Conservation (phyloP, 2,797 vertebrate species). For the Enoplosus armatus region DNA sequence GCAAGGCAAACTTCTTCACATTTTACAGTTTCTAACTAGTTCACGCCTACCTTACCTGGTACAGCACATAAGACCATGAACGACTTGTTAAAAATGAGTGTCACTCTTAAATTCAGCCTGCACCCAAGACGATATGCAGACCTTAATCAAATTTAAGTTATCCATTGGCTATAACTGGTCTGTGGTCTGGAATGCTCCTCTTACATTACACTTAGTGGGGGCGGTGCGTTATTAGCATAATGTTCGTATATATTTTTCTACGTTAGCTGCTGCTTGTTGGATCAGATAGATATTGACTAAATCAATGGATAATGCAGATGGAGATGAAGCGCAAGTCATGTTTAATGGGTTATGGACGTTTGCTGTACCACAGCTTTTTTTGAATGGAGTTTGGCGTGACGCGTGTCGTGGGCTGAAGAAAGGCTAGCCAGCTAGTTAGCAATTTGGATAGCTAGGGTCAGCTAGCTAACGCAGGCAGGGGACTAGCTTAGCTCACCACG, state of each 20-base stretch:
- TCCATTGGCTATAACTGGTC: background rate
- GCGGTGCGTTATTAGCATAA: background rate
- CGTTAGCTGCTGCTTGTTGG: background rate
- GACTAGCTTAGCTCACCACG: conserved; percentile 29
- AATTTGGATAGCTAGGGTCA: conserved; percentile 1
- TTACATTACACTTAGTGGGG: background rate
- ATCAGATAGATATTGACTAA: background rate
- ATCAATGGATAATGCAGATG: fast-evolving
- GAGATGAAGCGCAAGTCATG: background rate
- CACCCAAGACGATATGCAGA: no score
- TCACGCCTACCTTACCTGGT: background rate
- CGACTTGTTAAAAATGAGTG: background rate
- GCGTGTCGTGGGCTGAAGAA: conserved; percentile 52
- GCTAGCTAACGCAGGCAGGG: conserved; percentile 24
- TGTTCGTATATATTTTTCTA: background rate
- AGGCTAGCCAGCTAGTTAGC: conserved; percentile 65
- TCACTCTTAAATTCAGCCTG: background rate
- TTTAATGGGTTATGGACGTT: conserved; percentile 13
- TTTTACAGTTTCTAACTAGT: no score
- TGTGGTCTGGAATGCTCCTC: background rate
- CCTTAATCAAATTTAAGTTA: background rate
- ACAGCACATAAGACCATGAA: background rate
- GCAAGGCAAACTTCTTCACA: background rate
- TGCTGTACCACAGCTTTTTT: background rate
- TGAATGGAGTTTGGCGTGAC: conserved; percentile 47